Evolutionary conservation across 2,888 invertebrate genomes (phyloP), one percentile per base, ranked within the genome.

Genomic region (Prosapia bicincta): DNA sequence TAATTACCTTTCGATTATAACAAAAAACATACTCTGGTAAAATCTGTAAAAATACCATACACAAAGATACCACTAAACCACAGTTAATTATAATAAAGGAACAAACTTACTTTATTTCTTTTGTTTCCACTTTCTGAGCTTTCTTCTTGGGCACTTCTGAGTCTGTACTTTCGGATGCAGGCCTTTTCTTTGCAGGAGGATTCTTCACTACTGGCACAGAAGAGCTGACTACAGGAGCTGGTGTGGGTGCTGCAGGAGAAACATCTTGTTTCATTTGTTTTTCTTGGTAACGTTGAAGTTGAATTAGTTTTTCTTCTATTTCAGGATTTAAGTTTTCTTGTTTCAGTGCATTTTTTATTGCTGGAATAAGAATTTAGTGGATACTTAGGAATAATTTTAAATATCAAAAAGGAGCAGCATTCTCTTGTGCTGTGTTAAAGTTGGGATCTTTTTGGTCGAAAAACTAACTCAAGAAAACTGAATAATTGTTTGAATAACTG

Each of bases 281-380:
- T 83, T 94, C 94, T 83, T 94, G 94, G 82, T 93, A 95, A 71
- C 93, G 89, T 85, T 96, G 96, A 81, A 96, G 88, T 81, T 95
- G 95, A 66, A 96, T 87, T 70, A 97, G 86, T 83, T 97, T 97
- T 83, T 97, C 96, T 84, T 96, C 96, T 79, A 97, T 94, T 85
- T 96, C 96, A 0, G 96, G 96, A 84, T 95, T 94, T 26, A 96
- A 88, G 84, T 95, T 96, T 82, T 96, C 95, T 85, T 95, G 94
- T 85, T 94, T 94, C 78, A 97, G 86, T n/a, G 96, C 96, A 84
- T 94, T 95, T 85, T 94, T 93, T 81, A 97, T 96, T 15, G 96
- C 96, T 96, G 87, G 74, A 87, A 86, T 79, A 28, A 5, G n/a
- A n/a, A n/a, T n/a, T n/a, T n/a, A n/a, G n/a, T n/a, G n/a, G n/a